Percentiles rank a stretch among this genome's conserved stretches.
These are phyloP conservation scores for Brachynemurus nebulosus DNA, from an alignment of 2,888 invertebrate genomes.

Conservation along the genomic window DNA sequence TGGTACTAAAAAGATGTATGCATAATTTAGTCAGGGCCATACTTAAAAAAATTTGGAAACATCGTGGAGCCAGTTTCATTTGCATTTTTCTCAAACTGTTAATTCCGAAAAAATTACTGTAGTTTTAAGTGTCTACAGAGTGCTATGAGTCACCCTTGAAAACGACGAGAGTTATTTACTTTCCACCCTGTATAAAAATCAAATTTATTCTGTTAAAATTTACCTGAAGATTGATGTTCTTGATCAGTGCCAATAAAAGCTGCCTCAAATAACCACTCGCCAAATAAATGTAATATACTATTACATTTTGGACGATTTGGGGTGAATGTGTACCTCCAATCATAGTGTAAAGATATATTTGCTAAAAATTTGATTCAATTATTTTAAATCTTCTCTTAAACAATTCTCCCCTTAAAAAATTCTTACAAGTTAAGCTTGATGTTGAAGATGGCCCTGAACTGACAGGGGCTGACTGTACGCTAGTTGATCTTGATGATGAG, in stretches of 20 bases:
- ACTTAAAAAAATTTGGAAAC: too few species aligned
- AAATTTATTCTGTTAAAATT: background rate
- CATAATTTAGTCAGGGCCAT: too few species aligned
- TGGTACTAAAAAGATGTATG: too few species aligned
- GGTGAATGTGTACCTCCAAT: conserved; percentile 41
- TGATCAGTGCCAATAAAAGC: conserved; percentile 72
- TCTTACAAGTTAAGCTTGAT: conserved; percentile 50
- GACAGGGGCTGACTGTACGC: conserved; percentile 50
- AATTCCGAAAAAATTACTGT: too few species aligned
- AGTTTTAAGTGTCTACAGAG: too few species aligned
- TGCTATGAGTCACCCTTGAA: too few species aligned
- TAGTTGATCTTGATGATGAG: conserved; percentile 56
- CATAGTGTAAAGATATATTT: conserved; percentile 40
- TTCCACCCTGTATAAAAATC: too few species aligned
- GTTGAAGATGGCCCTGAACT: conserved; percentile 57
- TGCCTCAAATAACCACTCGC: conserved; percentile 94
- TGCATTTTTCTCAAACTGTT: too few species aligned
- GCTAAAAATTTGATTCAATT: conserved; percentile 36
- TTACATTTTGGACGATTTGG: conserved; percentile 80
- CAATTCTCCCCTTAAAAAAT: conserved; percentile 1
- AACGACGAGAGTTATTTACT: too few species aligned
- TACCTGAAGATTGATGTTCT: conserved; percentile 16
- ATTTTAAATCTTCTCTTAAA: background rate
- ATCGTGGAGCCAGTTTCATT: too few species aligned
- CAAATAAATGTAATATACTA: conserved; percentile 88